phyloP scores from a whole-genome alignment of 2,797 vertebrate species.

The Caiman crocodilus region DNA sequence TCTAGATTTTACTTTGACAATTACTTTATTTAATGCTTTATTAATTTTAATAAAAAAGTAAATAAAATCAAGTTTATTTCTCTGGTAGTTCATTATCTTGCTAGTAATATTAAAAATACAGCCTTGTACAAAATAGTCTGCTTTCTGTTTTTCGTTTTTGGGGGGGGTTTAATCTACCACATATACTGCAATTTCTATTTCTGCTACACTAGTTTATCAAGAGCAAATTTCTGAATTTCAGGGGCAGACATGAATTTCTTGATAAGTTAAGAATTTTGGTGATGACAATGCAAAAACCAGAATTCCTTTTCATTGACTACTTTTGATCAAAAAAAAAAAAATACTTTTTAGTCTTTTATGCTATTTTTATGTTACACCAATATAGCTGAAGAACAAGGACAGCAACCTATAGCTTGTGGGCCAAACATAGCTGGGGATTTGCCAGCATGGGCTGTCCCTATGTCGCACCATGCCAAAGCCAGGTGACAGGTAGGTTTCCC shows the following conservation, averaged over 20 bases:
- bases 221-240: neutral
- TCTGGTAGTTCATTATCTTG: neutral
- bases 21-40: neutral
- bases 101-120: neutral
- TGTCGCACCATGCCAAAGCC: too few species aligned
- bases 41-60: neutral
- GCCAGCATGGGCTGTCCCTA: too few species aligned
- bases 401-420: too few species aligned
- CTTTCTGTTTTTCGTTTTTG: too few species aligned
- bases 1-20: neutral
- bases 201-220: neutral
- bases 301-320: neutral
- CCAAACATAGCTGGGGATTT: too few species aligned
- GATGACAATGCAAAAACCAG: neutral
- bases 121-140: neutral
- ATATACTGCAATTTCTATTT: neutral
- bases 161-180: neutral
- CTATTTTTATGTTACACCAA: neutral
- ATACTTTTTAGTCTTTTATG: neutral
- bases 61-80: neutral
- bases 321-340: neutral
- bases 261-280: neutral
- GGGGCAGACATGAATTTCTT: neutral
- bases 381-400: neutral
- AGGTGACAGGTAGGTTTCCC: too few species aligned